Evolutionary conservation across 2,113 vertebrate genomes (phyloP).

Genomic region (Balaeniceps rex): DNA sequence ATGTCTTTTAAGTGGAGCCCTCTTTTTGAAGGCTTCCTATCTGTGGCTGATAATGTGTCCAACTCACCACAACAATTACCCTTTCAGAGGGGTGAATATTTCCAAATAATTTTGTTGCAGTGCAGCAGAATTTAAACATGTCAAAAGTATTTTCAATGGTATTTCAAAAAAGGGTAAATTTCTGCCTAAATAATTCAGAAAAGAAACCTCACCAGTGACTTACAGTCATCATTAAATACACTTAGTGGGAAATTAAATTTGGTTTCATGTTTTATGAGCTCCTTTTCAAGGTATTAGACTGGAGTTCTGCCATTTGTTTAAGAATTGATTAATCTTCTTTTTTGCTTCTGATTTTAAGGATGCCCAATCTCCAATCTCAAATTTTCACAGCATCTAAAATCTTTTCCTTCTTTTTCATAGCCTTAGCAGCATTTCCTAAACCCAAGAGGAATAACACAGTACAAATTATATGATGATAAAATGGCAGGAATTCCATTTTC

Average conservation of each 20-base stretch:
- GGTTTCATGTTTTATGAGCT: background rate
- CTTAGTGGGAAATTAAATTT: background rate
- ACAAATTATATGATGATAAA: background rate
- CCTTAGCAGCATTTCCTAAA: background rate
- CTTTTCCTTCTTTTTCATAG: background rate
- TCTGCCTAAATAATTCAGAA: background rate
- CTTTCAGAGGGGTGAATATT: background rate
- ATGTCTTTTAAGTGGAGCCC: background rate
- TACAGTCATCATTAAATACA: background rate
- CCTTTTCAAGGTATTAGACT: background rate
- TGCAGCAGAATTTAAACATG: background rate
- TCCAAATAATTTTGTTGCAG: background rate
- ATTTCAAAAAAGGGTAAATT: background rate
- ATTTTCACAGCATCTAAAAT: background rate
- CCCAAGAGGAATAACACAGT: background rate
- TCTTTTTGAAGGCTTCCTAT: background rate
- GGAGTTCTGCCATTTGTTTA: background rate
- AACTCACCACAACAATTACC: background rate
- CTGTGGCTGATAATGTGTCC: background rate
- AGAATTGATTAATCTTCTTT: background rate
- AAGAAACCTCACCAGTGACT: background rate
- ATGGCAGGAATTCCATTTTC: background rate
- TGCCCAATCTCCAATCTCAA: background rate
- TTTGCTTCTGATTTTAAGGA: background rate
- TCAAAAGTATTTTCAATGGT: background rate